Evolutionary conservation across 2,888 invertebrate genomes (phyloP).

Genomic region (Slavum lentiscoides): DNA sequence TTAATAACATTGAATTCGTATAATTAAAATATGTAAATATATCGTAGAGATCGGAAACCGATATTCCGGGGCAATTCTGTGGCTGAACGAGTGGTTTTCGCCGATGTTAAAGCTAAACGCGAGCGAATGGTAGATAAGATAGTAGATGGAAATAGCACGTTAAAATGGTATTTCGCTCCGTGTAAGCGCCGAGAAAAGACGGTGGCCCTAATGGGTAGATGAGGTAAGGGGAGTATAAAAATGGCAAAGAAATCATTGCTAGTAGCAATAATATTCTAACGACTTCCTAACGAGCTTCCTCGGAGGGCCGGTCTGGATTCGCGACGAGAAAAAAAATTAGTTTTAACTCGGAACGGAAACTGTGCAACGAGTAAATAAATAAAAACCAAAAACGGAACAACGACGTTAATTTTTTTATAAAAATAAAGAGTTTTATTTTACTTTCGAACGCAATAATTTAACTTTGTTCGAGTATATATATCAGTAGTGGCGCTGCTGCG

Average conservation of each 20-base stretch:
- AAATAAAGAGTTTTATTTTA: slow-evolving; percentile 26
- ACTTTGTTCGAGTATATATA: slow-evolving; percentile 4
- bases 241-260: slow-evolving; percentile 24
- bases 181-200: background rate
- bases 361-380: slow-evolving; percentile 29
- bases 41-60: no score
- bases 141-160: background rate
- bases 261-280: slow-evolving; percentile 48
- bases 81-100: background rate
- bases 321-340: slow-evolving; percentile 3
- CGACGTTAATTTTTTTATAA: slow-evolving; percentile 30
- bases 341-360: slow-evolving; percentile 30
- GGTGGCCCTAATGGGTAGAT: background rate
- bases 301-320: slow-evolving; percentile 18
- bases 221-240: background rate
- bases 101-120: slow-evolving; percentile 11
- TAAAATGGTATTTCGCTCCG: background rate
- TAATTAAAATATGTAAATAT: no score
- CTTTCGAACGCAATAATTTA: slow-evolving; percentile 20
- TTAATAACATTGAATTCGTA: no score
- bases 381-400: slow-evolving; percentile 37
- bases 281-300: slow-evolving; percentile 52
- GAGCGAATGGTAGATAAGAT: slow-evolving; percentile 22
- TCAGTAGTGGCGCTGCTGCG: background rate
- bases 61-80: background rate